Percentiles rank a stretch among this genome's conserved stretches.
These are phyloP conservation scores for Acrobasis suavella DNA, from an alignment of 2,888 invertebrate genomes.

Conservation along the genomic window DNA sequence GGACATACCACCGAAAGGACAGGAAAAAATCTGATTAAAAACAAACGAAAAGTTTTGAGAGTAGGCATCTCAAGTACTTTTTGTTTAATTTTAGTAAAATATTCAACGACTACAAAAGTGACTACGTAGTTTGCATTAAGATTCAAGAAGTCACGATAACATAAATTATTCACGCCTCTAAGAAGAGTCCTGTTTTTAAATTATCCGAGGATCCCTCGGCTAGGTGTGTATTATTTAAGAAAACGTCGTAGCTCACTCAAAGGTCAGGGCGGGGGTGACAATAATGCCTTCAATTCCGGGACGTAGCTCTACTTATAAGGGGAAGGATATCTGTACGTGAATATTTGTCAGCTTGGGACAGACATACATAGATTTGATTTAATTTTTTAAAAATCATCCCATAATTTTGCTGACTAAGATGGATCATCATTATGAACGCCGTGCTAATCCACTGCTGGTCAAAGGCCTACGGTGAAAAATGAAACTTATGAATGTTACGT, in stretches of 20 bases:
- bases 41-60: neutral
- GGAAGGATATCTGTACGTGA: neutral
- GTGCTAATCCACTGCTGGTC: no score
- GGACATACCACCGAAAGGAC: no score
- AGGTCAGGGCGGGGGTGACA: neutral
- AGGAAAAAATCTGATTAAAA: no score
- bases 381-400: no score
- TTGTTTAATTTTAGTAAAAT: neutral
- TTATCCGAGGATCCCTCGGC: neutral
- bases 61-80: neutral
- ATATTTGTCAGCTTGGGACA: slow-evolving; percentile 6
- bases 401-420: no score
- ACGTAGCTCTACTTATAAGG: neutral
- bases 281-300: neutral
- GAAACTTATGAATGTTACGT: no score
- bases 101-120: neutral
- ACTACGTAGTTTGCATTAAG: neutral
- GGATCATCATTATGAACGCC: no score
- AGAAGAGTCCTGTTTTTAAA: neutral
- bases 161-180: neutral
- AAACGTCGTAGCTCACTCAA: neutral
- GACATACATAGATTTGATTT: neutral
- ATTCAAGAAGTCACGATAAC: neutral
- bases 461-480: no score
- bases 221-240: slow-evolving; percentile 7